These are phyloP conservation scores for Mystacornis crossleyi DNA, from an alignment of 2,113 vertebrate genomes.

Conservation along the genomic window DNA sequence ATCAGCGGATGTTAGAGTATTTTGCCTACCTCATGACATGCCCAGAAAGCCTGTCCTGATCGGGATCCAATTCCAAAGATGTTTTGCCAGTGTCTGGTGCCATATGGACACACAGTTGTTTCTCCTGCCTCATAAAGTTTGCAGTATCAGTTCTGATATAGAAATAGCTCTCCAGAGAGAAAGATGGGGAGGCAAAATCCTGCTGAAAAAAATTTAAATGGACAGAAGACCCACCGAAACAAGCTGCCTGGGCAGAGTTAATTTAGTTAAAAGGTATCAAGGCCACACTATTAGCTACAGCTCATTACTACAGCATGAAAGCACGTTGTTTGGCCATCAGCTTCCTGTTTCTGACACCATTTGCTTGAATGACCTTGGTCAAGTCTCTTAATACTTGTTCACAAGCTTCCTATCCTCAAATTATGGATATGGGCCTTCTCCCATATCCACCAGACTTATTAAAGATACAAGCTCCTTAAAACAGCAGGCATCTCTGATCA, in stretches of 20 bases:
- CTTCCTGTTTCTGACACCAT: neutral
- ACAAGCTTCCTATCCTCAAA: neutral
- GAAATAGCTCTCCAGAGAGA: neutral
- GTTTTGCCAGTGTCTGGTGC: neutral
- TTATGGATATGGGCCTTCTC: neutral
- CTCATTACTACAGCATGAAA: neutral
- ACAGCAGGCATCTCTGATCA: neutral
- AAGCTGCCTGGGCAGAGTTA: neutral
- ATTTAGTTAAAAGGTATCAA: neutral
- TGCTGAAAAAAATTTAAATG: neutral
- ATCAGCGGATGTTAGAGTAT: neutral
- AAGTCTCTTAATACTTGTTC: neutral
- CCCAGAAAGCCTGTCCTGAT: neutral
- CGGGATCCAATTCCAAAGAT: neutral
- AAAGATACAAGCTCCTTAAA: neutral
- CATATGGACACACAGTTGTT: neutral
- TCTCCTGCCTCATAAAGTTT: neutral
- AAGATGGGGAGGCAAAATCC: neutral
- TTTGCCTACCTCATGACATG: fast-evolving
- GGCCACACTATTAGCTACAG: neutral
- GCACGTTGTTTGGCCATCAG: neutral
- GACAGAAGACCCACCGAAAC: neutral
- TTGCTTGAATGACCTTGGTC: neutral
- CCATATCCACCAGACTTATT: fast-evolving
- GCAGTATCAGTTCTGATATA: neutral